Base-by-base conservation (phyloP, 2,113 vertebrate genomes). In the Megaceryle maxima region DNA sequence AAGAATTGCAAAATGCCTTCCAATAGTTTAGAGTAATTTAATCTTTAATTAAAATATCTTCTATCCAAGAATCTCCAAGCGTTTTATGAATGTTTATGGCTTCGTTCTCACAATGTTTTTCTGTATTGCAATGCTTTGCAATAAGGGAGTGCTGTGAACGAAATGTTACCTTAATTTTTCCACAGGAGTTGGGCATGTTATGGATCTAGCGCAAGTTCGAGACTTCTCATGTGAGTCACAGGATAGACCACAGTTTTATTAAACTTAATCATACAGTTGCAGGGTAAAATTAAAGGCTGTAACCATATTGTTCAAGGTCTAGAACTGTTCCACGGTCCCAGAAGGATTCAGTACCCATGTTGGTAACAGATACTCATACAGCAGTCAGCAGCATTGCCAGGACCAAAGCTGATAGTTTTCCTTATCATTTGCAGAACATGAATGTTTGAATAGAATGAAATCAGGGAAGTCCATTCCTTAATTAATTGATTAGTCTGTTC, bases 151-250 rank as follows among this genome's bases (percentile, higher is more conserved):
- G 56, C 92, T 68, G 10, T 3, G 83, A 57, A n/a, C 78, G 76
- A 90, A 86, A 60, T 56, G 55, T 77, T 88, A 48, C 64, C 83
- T 93, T 88, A 63, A 75, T 92, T 94, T 37, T 96, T 87, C 80
- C 29, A 18, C 8, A 1, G 0, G 2, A 67, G 60, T n/a, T 37
- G 64, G 20, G 53, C 24, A 22, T 28, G 31, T 67, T 92, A 7
- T 1, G 25, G 50, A 41, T 77, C 63, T 69, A 20, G 11, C 4
- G 13, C 55, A 35, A 15, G 59, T 33, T 88, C 37, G 39, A 81
- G 41, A n/a, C 35, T 41, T 59, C 28, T 87, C 0, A 1, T 21
- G 53, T 64, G 76, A 94, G 68, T 90, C 94, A 94, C 60, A 41
- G 67, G 19, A 21, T 28, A 82, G 66, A 62, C 48, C 64, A 74